phyloP scores from a whole-genome alignment of 2,888 invertebrate species.

The Mallateleia sp. region DNA sequence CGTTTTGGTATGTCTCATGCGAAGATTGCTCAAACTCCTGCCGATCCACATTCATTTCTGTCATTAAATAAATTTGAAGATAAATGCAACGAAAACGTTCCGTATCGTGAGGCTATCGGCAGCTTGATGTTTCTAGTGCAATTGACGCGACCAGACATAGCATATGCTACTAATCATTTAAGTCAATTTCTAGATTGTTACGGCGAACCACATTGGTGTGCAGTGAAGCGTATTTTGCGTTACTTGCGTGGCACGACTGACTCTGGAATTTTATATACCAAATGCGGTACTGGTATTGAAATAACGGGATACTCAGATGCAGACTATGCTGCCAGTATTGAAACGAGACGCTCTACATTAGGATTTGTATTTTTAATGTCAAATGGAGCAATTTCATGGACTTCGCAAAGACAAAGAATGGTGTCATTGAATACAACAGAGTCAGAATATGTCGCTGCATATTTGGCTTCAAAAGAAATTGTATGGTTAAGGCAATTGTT shows the following conservation, averaged over 20 bases:
- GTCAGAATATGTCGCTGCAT: conserved; percentile 82
- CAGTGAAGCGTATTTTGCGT: conserved; percentile 56
- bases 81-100: neutral
- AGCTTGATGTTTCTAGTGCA: conserved; percentile 51
- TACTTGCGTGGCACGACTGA: conserved; percentile 45
- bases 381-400: conserved; percentile 77
- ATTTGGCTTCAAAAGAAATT: conserved; percentile 77
- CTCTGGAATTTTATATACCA: conserved; percentile 37
- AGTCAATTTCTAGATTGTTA: conserved; percentile 47
- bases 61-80: neutral
- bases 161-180: conserved; percentile 18
- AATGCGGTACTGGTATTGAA: neutral
- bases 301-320: conserved; percentile 74
- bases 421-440: conserved; percentile 81
- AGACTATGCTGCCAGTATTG: conserved; percentile 75
- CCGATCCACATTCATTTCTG: conserved; percentile 16
- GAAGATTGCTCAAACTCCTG: no score
- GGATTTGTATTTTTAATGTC: conserved; percentile 76
- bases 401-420: conserved; percentile 72
- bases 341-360: conserved; percentile 79
- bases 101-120: conserved; percentile 62
- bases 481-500: conserved; percentile 80
- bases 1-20: conserved; percentile 62
- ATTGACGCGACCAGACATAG: conserved; percentile 54
- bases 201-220: conserved; percentile 40